Base-by-base conservation (phyloP, 2,113 vertebrate genomes). In the Notechis scutatus region DNA sequence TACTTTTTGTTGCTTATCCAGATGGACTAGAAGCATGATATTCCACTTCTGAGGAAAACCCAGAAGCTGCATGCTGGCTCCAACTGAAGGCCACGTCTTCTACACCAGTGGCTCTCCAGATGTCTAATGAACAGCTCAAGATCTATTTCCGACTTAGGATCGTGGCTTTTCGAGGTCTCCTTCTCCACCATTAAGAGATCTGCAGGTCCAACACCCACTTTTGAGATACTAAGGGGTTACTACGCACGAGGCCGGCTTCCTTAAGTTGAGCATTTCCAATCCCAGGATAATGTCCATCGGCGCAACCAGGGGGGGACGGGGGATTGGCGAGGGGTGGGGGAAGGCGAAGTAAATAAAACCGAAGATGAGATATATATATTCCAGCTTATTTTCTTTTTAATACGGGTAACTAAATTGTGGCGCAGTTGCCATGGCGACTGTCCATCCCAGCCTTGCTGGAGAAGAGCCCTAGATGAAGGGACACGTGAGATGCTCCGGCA, bases 351-450 rank as follows among this genome's bases (percentile, higher is more conserved):
- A 92, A 94, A 93, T 34, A 91, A 91, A 91, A 85, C 86, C 7
- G 8, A 26, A 74, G 47, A 61, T 23, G 26, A 56, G 1, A 2
- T 0, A 54, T 86, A 54, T 86, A 42, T 42, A 90, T 88, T 42
- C 0, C 0, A 87, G n/a, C 69, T 90, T 7, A 55, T 2, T 87
- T 90, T 93, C 64, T 92, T 92, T 90, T 87, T 90, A 86, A 56
- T 94, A 93, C 94, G n/a, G 81, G 89, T 93, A 95, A 94, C 87
- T 0, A 89, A 88, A 12, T 92, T 90, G 54, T 90, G 69, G 93
- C 6, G 34, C 50, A 18, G 91, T 92, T 90, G 88, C 61, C 93
- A 18, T 89, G 54, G 39, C 55, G 88, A 93, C 61, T 9, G 14
- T 91, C 26, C 86, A 24, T 0, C 15, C 92, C 91, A 81, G 6